A percentile compares a stretch with the other conserved stretches of the same genome.
Evolutionary conservation across 2,113 vertebrate genomes (phyloP).

Genomic region (Thinocorus orbignyianus): DNA sequence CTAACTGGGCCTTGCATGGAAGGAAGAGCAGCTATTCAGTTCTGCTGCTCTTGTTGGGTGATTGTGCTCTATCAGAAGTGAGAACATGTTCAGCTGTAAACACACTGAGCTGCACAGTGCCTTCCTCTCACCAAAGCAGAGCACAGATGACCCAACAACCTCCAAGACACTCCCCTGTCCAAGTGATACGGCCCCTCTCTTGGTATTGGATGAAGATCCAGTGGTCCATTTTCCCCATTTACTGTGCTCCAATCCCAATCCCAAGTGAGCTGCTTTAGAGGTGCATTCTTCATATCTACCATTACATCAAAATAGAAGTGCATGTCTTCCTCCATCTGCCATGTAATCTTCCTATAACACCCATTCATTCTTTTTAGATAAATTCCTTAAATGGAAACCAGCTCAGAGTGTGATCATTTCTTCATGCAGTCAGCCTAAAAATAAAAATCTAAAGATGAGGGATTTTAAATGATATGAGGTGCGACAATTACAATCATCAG

Average conservation of each 20-base stretch:
- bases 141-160: not conserved
- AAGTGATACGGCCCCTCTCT: not conserved
- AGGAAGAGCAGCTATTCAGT: not conserved
- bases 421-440: not conserved
- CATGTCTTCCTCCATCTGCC: not conserved
- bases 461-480: not conserved
- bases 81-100: rapidly evolving
- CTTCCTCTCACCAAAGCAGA: not conserved
- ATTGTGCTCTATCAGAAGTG: not conserved
- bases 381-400: not conserved
- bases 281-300: not conserved
- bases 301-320: not conserved
- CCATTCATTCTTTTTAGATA: not conserved
- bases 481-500: not conserved
- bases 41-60: not conserved
- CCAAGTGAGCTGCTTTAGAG: not conserved
- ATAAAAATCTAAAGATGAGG: not conserved
- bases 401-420: not conserved
- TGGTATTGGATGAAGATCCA: not conserved
- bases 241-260: not conserved
- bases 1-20: not conserved
- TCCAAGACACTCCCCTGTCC: not conserved
- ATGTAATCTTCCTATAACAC: not conserved
- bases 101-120: not conserved
- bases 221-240: not conserved